Percentiles rank a stretch among this genome's conserved stretches.
Evolutionary conservation across 2,888 invertebrate species (phyloP).

Genomic region (Atrina japonica): DNA sequence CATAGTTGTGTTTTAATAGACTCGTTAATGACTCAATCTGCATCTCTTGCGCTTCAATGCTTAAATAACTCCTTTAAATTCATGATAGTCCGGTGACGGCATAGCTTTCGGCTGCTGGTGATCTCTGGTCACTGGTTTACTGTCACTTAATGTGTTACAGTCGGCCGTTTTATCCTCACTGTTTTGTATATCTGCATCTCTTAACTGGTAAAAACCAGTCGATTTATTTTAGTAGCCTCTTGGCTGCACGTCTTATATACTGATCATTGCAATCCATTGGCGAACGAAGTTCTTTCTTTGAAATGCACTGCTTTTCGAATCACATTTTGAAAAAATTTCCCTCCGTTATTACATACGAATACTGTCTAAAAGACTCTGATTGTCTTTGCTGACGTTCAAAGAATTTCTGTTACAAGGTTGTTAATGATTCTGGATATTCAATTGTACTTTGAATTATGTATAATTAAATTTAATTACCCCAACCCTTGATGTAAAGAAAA

Average conservation of each 20-base stretch:
- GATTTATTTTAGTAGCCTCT: neutral
- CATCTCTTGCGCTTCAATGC: neutral
- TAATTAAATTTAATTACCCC: too few relatives aligned
- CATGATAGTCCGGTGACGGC: neutral
- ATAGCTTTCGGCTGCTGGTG: neutral
- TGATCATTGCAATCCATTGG: constrained; percentile 4
- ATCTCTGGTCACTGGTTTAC: neutral
- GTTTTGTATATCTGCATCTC: neutral
- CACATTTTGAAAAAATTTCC: neutral
- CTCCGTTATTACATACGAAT: constrained; percentile 13
- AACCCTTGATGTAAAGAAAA: too few relatives aligned
- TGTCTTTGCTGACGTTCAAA: neutral
- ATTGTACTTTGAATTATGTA: too few relatives aligned
- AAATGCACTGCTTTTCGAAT: too few relatives aligned
- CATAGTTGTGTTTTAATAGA: too few relatives aligned
- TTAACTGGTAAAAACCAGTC: neutral
- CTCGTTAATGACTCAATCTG: neutral
- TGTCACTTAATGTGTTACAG: too few relatives aligned
- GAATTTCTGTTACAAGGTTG: too few relatives aligned
- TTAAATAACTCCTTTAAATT: neutral
- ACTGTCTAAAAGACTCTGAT: too few relatives aligned
- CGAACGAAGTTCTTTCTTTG: constrained; percentile 9
- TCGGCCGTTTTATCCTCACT: constrained; percentile 1
- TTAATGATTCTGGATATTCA: neutral
- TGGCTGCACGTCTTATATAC: constrained; percentile 1